Evolutionary conservation across 2,888 invertebrate genomes (phyloP).

Genomic region (Tinea pellionella): DNA sequence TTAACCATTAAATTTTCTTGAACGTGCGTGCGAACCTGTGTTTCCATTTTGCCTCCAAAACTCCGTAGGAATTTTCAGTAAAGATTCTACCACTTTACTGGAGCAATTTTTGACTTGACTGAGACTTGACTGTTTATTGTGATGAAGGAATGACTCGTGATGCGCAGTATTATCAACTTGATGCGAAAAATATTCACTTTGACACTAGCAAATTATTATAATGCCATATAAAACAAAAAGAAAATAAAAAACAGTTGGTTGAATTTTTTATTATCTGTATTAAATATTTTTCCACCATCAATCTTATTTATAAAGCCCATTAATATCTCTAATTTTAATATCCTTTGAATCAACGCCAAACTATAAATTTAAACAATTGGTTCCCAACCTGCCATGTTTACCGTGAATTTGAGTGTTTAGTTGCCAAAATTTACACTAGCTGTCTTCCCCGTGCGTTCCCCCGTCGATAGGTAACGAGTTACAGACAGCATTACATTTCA

Average conservation of each 20-base stretch:
- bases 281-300: neutral
- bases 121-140: no score
- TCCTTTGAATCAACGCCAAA: slow-evolving; percentile 12
- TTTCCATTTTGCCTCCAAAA: no score
- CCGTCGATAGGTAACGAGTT: slow-evolving; percentile 8
- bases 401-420: neutral
- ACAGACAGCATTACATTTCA: slow-evolving; percentile 3
- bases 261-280: neutral
- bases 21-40: no score
- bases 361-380: slow-evolving; percentile 15
- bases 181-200: no score
- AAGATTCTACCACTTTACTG: no score
- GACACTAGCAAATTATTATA: no score
- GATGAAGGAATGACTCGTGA: no score
- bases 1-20: no score
- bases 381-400: slow-evolving; percentile 8
- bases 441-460: slow-evolving; percentile 12
- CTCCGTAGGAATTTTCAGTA: no score
- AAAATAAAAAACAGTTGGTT: neutral
- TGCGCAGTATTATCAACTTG: no score
- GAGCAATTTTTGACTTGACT: no score
- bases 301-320: neutral
- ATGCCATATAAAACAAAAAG: no score
- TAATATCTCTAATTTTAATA: neutral
- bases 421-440: slow-evolving; percentile 14